These are phyloP conservation scores for Lathamus discolor DNA, from an alignment of 2,113 vertebrate species.

Conservation along the genomic window DNA sequence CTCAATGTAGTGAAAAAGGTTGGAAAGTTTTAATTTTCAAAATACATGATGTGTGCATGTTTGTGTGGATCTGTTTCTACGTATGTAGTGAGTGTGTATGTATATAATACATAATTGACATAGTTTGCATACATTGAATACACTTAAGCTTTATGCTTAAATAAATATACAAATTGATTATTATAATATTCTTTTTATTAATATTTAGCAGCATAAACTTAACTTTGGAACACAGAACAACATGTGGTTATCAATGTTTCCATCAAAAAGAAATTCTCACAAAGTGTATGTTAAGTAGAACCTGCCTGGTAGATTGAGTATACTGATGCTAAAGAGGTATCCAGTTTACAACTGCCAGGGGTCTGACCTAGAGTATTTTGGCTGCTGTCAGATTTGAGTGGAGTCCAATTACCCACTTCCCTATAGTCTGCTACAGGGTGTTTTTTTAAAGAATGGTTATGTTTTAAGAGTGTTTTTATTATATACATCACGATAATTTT, in stretches of 20 bases:
- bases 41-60: not conserved
- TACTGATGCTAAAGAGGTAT: not conserved
- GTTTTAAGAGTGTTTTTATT: not conserved
- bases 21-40: conserved; percentile 5
- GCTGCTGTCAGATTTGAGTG: not conserved
- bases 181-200: not conserved
- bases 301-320: not conserved
- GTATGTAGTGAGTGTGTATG: not conserved
- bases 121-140: not conserved
- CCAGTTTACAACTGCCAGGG: not conserved
- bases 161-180: not conserved
- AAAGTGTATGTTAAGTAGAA: not conserved
- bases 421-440: not conserved
- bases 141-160: not conserved
- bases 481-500: not conserved
- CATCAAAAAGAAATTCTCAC: not conserved
- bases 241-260: not conserved
- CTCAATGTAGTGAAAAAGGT: conserved; percentile 99
- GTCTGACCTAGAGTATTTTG: not conserved
- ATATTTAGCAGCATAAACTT: not conserved
- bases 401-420: not conserved
- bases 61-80: not conserved
- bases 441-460: not conserved
- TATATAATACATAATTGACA: not conserved
- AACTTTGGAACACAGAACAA: not conserved